A percentile compares a stretch with the other conserved stretches of the same genome.
phyloP scores from a whole-genome alignment of 2,888 invertebrate species.

The Mechanitis mazaeus region DNA sequence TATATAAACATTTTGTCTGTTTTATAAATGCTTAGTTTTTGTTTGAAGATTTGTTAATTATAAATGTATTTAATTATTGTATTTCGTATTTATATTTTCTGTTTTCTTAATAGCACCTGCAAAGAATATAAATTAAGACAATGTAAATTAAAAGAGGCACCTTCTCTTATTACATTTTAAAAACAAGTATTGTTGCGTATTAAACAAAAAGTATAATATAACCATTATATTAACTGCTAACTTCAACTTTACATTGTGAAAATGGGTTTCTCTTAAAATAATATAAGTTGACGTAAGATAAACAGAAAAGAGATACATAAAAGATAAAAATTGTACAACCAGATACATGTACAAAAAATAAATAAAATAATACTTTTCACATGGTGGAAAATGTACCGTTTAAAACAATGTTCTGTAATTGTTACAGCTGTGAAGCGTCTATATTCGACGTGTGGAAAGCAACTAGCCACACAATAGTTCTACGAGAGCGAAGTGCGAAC shows the following conservation, averaged over 20 bases:
- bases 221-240: too few species aligned
- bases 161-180: too few species aligned
- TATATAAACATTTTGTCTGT: neutral
- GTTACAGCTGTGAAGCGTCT: conserved; percentile 77
- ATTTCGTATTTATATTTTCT: too few species aligned
- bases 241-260: too few species aligned
- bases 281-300: neutral
- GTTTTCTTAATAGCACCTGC: too few species aligned
- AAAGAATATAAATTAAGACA: too few species aligned
- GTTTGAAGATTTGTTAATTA: neutral
- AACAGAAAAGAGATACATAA: neutral
- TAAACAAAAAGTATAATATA: too few species aligned
- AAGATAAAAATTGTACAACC: neutral
- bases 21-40: neutral
- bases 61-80: too few species aligned
- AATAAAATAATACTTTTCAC: neutral
- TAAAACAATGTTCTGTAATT: conserved; percentile 12
- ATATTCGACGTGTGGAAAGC: conserved; percentile 79
- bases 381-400: conserved; percentile 7
- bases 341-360: neutral
- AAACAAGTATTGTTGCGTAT: too few species aligned
- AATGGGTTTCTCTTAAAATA: neutral
- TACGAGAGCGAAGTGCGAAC: conserved; percentile 77
- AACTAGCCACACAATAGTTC: conserved; percentile 76
- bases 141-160: too few species aligned